Conservation (phyloP, 2,113 vertebrate genomes). For the Epinephelus cyanopodus region DNA sequence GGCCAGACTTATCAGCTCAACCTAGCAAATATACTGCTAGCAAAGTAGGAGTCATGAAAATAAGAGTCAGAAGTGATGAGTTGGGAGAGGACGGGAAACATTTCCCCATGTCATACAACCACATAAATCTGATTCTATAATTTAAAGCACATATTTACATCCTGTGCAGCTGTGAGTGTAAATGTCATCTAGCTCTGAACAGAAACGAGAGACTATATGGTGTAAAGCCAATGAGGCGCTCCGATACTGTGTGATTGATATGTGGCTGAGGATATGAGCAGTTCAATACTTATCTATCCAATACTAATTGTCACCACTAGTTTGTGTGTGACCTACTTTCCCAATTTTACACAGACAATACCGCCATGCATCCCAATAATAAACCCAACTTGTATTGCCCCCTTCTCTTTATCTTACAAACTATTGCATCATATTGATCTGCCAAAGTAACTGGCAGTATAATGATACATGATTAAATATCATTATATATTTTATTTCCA, state of each 20-base stretch:
- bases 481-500: too few relatives aligned
- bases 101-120: not conserved
- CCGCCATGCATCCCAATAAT: not conserved
- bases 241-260: not conserved
- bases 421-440: not conserved
- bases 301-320: not conserved
- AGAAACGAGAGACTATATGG: not conserved
- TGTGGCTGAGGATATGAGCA: not conserved
- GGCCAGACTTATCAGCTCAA: slow-evolving; percentile 9
- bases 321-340: not conserved
- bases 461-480: too few relatives aligned
- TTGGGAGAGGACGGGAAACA: slow-evolving; percentile 23
- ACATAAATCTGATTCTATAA: slow-evolving; percentile 17
- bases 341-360: not conserved
- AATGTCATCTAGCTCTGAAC: not conserved
- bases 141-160: slow-evolving; percentile 4
- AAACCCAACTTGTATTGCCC: not conserved
- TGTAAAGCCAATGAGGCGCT: not conserved
- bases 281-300: slow-evolving; percentile 3
- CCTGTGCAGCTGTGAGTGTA: not conserved
- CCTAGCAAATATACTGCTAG: slow-evolving; percentile 35
- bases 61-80: not conserved
- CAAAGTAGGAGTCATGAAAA: not conserved
- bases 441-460: not conserved
- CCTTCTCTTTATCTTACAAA: not conserved